Percentiles rank a stretch among this genome's conserved stretches.
These are phyloP conservation scores for Latheticus oryzae DNA, from an alignment of 2,888 invertebrate genomes.

Conservation along the genomic window DNA sequence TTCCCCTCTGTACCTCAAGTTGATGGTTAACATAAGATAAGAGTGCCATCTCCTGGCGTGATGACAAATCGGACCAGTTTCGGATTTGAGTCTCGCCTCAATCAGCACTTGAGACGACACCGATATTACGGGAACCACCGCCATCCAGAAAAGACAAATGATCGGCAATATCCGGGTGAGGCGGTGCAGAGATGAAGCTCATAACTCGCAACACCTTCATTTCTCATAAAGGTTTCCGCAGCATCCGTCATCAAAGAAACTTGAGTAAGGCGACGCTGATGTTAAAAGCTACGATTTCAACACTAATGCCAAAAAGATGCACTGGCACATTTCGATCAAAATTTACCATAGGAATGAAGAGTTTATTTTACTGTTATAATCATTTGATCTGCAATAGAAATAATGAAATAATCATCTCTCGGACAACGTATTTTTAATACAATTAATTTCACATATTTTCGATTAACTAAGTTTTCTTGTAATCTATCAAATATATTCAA, in stretches of 20 bases:
- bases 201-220: constrained; percentile 63
- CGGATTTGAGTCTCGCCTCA: constrained; percentile 59
- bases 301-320: not conserved
- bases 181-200: constrained; percentile 62
- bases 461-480: too few species aligned
- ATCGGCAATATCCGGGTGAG: constrained; percentile 64
- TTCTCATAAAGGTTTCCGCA: constrained; percentile 58
- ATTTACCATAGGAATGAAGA: too few species aligned
- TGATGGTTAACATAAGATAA: constrained; percentile 47
- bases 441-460: too few species aligned
- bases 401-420: too few species aligned
- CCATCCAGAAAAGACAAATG: constrained; percentile 61
- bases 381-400: too few species aligned
- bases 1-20: constrained; percentile 38
- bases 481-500: too few species aligned
- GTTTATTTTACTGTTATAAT: too few species aligned
- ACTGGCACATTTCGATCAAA: too few species aligned
- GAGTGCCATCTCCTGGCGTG: constrained; percentile 46
- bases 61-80: constrained; percentile 60
- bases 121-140: constrained; percentile 56
- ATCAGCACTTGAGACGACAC: constrained; percentile 53
- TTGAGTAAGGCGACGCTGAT: not conserved
- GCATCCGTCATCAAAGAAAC: constrained; percentile 51
- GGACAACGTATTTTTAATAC: too few species aligned
- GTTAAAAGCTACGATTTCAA: not conserved